Conservation (phyloP, 2,888 invertebrate genomes). For the Trichopoda pennipes region DNA sequence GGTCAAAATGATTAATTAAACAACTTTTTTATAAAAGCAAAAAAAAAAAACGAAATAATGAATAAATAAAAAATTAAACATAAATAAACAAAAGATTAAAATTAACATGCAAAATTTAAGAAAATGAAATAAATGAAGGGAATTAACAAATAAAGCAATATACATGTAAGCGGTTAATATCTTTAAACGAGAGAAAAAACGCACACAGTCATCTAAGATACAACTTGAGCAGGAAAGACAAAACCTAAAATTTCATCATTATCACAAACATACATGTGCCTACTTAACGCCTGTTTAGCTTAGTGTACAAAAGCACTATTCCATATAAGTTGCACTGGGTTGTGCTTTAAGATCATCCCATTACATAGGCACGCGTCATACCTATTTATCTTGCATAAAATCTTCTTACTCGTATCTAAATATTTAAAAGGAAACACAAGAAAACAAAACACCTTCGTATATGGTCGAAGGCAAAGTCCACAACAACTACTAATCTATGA, state of each 20-base stretch:
- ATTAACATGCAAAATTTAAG: constrained; percentile 50
- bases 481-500: constrained; percentile 25
- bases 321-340: background rate
- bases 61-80: background rate
- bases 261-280: constrained; percentile 41
- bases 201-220: background rate
- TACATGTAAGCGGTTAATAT: constrained; percentile 23
- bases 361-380: constrained; percentile 65
- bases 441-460: constrained; percentile 53
- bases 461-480: constrained; percentile 37
- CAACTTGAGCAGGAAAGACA: constrained; percentile 15
- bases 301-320: constrained; percentile 17
- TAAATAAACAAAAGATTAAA: constrained; percentile 53
- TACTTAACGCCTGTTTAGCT: constrained; percentile 63
- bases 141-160: background rate
- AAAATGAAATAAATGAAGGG: background rate
- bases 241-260: constrained; percentile 29
- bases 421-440: constrained; percentile 40
- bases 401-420: constrained; percentile 61
- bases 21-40: constrained; percentile 26
- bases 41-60: constrained; percentile 12
- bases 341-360: constrained; percentile 51
- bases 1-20: constrained; percentile 68
- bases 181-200: constrained; percentile 12
- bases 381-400: constrained; percentile 59